Evolutionary conservation across 2,113 vertebrate genomes (phyloP).

Genomic region (Prietella phreatophila): DNA sequence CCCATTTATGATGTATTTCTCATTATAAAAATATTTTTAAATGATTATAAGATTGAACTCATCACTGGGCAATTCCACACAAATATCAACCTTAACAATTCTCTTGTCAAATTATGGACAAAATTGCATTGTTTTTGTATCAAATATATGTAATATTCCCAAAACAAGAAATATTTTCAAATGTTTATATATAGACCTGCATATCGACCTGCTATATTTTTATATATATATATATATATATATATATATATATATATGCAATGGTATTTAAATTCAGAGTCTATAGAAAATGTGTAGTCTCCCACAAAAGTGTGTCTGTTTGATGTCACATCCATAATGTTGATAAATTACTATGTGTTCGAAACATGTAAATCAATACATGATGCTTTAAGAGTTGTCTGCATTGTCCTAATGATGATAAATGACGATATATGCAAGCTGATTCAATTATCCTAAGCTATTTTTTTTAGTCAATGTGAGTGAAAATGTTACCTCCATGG

Average conservation of each 20-base stretch:
- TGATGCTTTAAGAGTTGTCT: neutral
- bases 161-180: too few relatives aligned
- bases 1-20: too few relatives aligned
- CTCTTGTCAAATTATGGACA: too few relatives aligned
- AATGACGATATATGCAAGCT: neutral
- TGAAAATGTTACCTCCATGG: neutral
- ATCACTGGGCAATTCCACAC: too few relatives aligned
- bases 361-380: neutral
- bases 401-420: neutral
- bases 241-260: neutral
- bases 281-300: neutral
- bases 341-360: neutral
- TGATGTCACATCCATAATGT: neutral
- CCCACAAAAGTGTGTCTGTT: neutral
- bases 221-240: neutral
- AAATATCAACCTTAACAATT: too few relatives aligned
- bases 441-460: neutral
- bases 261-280: neutral
- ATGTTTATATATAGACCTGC: neutral
- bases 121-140: too few relatives aligned
- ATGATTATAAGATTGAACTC: too few relatives aligned
- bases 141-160: too few relatives aligned
- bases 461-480: neutral
- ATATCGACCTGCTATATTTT: neutral
- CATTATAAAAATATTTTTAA: too few relatives aligned